Evolutionary conservation across 2,888 invertebrate genomes (phyloP), one percentile per base, ranked within the genome.

Genomic region (Hemicrepidius hirtus): DNA sequence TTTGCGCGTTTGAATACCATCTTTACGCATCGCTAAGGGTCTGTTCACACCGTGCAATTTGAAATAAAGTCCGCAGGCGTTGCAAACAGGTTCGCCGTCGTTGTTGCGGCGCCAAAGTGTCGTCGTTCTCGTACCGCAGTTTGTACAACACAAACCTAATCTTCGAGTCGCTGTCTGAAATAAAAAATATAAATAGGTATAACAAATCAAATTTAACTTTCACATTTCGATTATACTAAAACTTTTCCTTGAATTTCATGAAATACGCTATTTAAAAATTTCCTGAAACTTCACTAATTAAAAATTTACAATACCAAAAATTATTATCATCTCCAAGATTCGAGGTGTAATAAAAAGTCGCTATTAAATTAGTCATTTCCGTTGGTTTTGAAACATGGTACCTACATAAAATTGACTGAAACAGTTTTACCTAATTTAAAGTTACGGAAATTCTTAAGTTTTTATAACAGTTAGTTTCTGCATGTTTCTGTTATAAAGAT

Each of bases 31-130:
- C 18, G 97, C 96, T 82, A 96, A 85, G 1, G 98, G 98, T 77
- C 98, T 87, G 87, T 96, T 96, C 68, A 97, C 95, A 74, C 95
- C 95, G 87, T 98, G 98, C 77, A 98, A 90, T 87, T 98, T 98
- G 88, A 94, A 98, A 89, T 98, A 98, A 62, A 98, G 91, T 0
- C 98, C 98, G 86, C 98, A 98, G 12, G 98, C 98, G 89, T 99
- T 98, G 89, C 99, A 99, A 46, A 99, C 99, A 0, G 99, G 98
- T 87, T 99, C 98, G 55, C 99, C 99, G 84, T 97, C 97, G 88
- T 97, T 94, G 89, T 99, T 99, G 77, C 99, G 92, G 68, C 99
- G 91, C 99, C 99, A 99, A 65, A 99, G 90, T 20, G 99, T 99
- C 53, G 99, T 99, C 81, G 96, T 96, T 71, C 95, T 92, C n/a